phyloP scores from a whole-genome alignment of 2,888 invertebrate genomes.

The Unio delphinus region DNA sequence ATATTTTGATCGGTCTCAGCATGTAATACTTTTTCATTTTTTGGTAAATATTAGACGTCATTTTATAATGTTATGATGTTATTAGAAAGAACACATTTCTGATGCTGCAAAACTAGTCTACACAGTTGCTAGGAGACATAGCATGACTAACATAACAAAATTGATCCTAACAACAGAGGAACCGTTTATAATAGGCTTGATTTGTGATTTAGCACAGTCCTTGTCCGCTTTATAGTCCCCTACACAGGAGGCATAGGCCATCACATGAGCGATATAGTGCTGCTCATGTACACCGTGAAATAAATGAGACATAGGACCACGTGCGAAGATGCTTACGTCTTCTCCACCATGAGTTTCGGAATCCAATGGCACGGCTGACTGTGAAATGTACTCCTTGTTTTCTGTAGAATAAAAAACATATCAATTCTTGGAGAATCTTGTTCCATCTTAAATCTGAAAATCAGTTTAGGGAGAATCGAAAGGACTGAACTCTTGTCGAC shows the following conservation, averaged over 20 bases:
- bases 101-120: no score
- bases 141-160: not conserved
- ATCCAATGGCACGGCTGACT: slow-evolving; percentile 36
- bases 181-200: slow-evolving; percentile 5
- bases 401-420: slow-evolving; percentile 29
- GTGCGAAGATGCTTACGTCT: slow-evolving; percentile 88
- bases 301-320: slow-evolving; percentile 86
- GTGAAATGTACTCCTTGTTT: slow-evolving; percentile 31
- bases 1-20: no score
- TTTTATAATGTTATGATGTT: no score
- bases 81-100: no score
- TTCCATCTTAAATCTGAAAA: no score
- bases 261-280: slow-evolving; percentile 88
- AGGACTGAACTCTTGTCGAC: no score
- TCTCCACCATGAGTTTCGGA: slow-evolving; percentile 75
- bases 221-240: slow-evolving; percentile 71
- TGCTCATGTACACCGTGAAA: slow-evolving; percentile 91
- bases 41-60: no score
- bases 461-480: no score
- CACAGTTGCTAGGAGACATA: no score
- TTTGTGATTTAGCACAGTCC: slow-evolving; percentile 26
- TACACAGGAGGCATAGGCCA: slow-evolving; percentile 86
- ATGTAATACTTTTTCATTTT: no score
- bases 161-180: slow-evolving; percentile 9
- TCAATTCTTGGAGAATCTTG: no score